Evolutionary conservation across 2,888 invertebrate genomes (phyloP), one percentile per base, ranked within the genome.

Genomic region (Sympetrum striolatum): DNA sequence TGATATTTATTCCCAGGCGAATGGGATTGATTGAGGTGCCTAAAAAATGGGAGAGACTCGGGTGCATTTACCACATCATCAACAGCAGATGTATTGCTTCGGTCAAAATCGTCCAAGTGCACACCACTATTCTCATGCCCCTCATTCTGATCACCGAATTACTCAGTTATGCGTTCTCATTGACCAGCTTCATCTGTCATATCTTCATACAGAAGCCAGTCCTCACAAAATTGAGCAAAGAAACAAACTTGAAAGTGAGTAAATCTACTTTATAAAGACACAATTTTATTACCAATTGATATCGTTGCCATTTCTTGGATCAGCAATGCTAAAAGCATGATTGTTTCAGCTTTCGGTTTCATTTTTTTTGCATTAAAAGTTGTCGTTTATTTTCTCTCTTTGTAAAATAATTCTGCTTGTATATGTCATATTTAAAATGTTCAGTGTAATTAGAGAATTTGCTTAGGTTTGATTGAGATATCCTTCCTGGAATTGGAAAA

Each of bases 181-280:
- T 92, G 96, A 97, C 92, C 95, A 96, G 92, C 95, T 96, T 90
- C 98, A 98, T 94, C 96, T 97, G 94, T 96, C 95, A 92, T 98
- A 97, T 94, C 94, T 98, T 91, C 96, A 97, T 93, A 96, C 96
- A 39, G 97, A 98, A 92, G 97, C 97, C 93, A 96, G 96, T 93
- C 96, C 96, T 22, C 95, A 96, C 92, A 97, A 97, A 93, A 94
- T 97, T 90, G 96, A 96, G 91, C 96, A 96, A 93, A 95, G 97
- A 92, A 96, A 96, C 92, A 97, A 97, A 93, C 94, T 98, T 44
- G 97, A 97, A 96, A 96, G 97, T 97, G 94, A 92, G 90, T 80
- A 79, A 80, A 53, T 53, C 1, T 1, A 18, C 1, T 53, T 53
- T 3, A 3, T 6, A 53, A 53, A 18, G 1, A 53, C 53, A 18